Evolutionary conservation across 2,113 vertebrate genomes (phyloP), one percentile per base, ranked within the genome.

Genomic region (Arothron firmamentum): DNA sequence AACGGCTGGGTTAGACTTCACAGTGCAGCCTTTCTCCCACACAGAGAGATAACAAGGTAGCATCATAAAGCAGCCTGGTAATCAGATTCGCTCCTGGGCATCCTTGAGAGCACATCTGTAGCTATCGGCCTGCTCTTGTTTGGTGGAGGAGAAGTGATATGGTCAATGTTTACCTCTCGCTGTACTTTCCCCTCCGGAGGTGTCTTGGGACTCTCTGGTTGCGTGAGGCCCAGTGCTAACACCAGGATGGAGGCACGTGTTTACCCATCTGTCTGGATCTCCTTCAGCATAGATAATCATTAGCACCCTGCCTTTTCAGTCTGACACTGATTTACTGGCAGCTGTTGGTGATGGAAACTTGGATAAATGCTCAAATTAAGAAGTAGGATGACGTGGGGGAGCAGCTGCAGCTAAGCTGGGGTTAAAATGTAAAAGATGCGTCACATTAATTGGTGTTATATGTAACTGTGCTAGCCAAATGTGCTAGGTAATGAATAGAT

Each of bases 141-240:
- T 25, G 51, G 64, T 58, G 54, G 10, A 56, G 38, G n/a, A 19
- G 25, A 17, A 19, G 21, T 55, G 13, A 63, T 34, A 42, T 59
- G 21, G 51, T 66, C 55, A 75, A 65, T 77, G 61, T 83, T 72
- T 63, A 77, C 72, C 68, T 72, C 56, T 62, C 1, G 31, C 46
- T 63, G 25, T 51, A 45, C 49, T 45, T 57, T 21, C 52, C 62
- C 67, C 41, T n/a, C n/a, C 0, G 28, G 50, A 69, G 51, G 28
- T 4, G 5, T 31, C 28, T 79, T 11, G 18, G n/a, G 25, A 63
- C 74, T 68, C 77, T 31, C 41, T 14, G 16, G 2, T 0, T 56
- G n/a, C 15, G 47, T 64, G 38, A 57, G 9, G 25, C 12, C 48
- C 18, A 25, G 38, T 20, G 20, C 48, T 13, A 31, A 38, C 34